These are phyloP conservation scores for Opisthograptis luteolata DNA, from an alignment of 2,888 invertebrate genomes.

Conservation along the genomic window DNA sequence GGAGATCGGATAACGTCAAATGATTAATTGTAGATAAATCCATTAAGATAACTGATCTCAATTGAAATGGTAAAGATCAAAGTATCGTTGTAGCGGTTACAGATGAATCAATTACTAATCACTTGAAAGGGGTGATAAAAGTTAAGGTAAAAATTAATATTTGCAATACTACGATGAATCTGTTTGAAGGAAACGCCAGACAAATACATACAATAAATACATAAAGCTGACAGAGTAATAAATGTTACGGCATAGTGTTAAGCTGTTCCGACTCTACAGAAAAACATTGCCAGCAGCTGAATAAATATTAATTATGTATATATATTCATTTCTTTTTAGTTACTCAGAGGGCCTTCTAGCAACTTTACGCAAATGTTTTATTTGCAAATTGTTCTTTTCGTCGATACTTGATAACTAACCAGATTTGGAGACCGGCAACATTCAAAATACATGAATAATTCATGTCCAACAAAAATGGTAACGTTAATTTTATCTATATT, in stretches of 20 bases:
- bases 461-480: slow-evolving; percentile 26
- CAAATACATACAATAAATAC: no score
- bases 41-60: slow-evolving; percentile 9
- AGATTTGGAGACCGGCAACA: slow-evolving; percentile 13
- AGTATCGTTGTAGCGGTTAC: neutral
- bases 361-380: neutral
- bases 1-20: slow-evolving; percentile 17
- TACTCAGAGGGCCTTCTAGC: no score
- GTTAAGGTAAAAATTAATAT: neutral
- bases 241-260: no score
- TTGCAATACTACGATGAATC: neutral
- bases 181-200: no score
- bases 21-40: slow-evolving; percentile 18
- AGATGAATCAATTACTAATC: neutral
- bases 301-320: no score
- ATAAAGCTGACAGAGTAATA: no score
- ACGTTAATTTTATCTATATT: slow-evolving; percentile 30
- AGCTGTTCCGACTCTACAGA: no score
- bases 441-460: slow-evolving; percentile 30
- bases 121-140: neutral
- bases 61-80: slow-evolving; percentile 3
- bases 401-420: slow-evolving; percentile 7
- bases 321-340: no score
- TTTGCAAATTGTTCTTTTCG: neutral
- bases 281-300: no score